phyloP scores from a whole-genome alignment of 2,113 vertebrate genomes.

The Scomber colias region DNA sequence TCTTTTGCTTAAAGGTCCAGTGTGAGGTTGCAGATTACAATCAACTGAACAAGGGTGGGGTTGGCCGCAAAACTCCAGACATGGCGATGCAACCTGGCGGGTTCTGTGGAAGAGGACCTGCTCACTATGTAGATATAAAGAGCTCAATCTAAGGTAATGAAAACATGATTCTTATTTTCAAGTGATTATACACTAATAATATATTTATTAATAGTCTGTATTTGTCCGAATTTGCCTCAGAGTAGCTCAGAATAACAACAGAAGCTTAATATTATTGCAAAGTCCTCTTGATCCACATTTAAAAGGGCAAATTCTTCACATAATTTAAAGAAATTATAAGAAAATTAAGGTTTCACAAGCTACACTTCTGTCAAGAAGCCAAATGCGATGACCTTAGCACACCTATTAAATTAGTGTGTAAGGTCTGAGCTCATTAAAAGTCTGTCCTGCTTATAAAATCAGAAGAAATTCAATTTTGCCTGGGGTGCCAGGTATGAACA shows the following conservation, averaged over 20 bases:
- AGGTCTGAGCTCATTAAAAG: slow-evolving; percentile 13
- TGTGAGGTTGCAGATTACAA: no score
- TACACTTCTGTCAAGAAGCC: not conserved
- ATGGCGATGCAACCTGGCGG: no score
- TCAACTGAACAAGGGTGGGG: no score
- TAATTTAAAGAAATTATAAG: not conserved
- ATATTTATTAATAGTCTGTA: no score
- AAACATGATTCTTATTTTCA: no score
- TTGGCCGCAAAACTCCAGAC: no score
- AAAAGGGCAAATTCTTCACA: slow-evolving; percentile 12
- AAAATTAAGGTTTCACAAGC: slow-evolving; percentile 24
- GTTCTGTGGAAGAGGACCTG: no score
- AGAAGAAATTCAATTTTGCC: not conserved
- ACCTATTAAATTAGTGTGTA: slow-evolving; percentile 10
- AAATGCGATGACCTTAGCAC: slow-evolving; percentile 6
- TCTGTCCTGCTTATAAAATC: not conserved
- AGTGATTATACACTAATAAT: no score
- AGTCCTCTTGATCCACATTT: slow-evolving; percentile 17
- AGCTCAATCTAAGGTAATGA: no score
- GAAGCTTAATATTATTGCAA: slow-evolving; percentile 12
- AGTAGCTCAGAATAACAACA: slow-evolving; percentile 14
- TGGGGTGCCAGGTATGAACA: not conserved
- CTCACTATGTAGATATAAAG: no score
- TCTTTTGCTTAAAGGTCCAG: slow-evolving; percentile 6
- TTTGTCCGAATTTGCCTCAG: not conserved